Evolutionary conservation across 1,140 invertebrate species (phyloP), one percentile per base, ranked within the genome.

Genomic region (Leptinotarsa undecemlineata): DNA sequence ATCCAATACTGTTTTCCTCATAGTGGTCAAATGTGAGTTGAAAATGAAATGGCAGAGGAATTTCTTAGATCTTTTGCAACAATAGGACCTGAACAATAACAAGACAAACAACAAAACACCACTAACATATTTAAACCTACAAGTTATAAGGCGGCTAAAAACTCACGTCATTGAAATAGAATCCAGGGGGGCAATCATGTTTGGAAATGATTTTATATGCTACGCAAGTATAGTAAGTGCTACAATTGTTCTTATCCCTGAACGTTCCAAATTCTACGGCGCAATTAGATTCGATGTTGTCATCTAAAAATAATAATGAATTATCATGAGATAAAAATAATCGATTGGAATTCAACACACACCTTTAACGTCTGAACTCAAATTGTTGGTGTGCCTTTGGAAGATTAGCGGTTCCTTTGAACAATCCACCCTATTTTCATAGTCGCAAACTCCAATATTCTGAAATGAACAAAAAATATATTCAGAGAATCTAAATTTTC

Each of bases 381-480:
- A 57, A 19, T 57, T 19, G n/a, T 19, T 57, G 51, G 26, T 8
- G 0, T 15, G 15, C 26, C 63, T 20, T 42, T 75, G 76, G 48
- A 63, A 77, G 48, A 78, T 69, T 60, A 73, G 63, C 3, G 77
- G 77, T 48, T 78, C 69, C 51, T 72, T 74, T 6, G 33, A 85
- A 78, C 90, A 91, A 75, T 88, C 85, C 0, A 91, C 90, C 33
- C 86, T 86, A 70, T 86, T 83, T 0, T 84, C 83, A 74, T 89
- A 91, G 76, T 91, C 90, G 74, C 90, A 91, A 3, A 91, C 87
- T 23, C 88, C 87, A 0, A 89, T 78, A 72, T 84, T 80, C 90
- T 91, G 82, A 71, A 86, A 86, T 74, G 77, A 57, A 75, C 20
- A 15, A 64, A 19, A 64, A 64, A 64, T 33, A 11, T 42, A 42